These are phyloP conservation scores for Mus spicilegus DNA, from an alignment of 2,113 vertebrate species.

Conservation along the genomic window DNA sequence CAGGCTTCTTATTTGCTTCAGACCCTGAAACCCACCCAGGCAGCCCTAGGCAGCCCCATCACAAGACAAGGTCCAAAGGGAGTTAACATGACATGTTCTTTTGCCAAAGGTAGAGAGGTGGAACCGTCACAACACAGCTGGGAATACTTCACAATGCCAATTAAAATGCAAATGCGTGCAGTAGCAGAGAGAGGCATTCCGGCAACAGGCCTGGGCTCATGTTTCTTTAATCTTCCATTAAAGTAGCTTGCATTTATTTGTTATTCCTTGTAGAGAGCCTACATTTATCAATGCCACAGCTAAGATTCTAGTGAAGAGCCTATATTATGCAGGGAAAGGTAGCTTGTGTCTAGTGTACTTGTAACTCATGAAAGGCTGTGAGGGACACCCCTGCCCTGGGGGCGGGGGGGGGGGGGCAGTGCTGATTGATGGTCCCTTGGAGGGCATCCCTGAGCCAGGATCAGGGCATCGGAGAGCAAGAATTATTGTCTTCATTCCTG, in stretches of 20 bases:
- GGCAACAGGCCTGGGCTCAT: neutral
- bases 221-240: constrained; percentile 26
- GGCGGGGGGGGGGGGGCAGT: no score
- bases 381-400: neutral
- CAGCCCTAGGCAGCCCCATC: neutral
- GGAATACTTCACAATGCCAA: neutral
- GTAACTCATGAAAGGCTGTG: neutral
- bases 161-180: neutral
- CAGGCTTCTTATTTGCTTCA: neutral
- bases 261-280: neutral
- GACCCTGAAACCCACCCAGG: no score
- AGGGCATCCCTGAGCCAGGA: neutral
- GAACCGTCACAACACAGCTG: neutral
- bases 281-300: neutral
- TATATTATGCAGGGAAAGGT: neutral
- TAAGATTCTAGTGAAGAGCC: neutral
- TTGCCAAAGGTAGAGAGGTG: neutral
- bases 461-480: neutral
- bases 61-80: neutral
- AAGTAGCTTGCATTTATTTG: neutral
- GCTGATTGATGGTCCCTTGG: neutral
- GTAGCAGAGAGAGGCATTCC: neutral
- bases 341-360: neutral
- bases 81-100: neutral
- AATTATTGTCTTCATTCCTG: neutral